Percentiles rank a stretch among this genome's conserved stretches.
Evolutionary conservation across 2,888 invertebrate genomes (phyloP).

Genomic region (Bombylius major): DNA sequence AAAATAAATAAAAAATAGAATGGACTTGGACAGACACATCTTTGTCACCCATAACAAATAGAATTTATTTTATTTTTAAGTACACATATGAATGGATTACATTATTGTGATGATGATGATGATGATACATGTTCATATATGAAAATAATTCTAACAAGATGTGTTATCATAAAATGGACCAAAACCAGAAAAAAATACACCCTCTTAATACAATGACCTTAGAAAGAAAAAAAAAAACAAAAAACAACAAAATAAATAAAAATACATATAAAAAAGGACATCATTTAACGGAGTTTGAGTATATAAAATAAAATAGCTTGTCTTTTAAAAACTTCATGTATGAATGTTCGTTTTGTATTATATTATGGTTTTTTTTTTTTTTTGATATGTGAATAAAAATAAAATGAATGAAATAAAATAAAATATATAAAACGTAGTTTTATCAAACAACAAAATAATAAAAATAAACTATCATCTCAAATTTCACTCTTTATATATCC

Average conservation of each 20-base stretch:
- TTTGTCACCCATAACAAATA: too few species aligned
- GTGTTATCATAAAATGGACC: constrained; percentile 5
- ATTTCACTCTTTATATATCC: constrained; percentile 10
- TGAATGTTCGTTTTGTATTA: neutral
- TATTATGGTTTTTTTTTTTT: too few species aligned
- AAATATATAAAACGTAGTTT: neutral
- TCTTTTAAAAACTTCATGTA: neutral
- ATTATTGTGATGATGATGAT: too few species aligned
- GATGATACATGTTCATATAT: too few species aligned
- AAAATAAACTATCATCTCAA: constrained; percentile 18
- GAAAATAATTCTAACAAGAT: too few species aligned
- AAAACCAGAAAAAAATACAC: neutral
- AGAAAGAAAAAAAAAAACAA: neutral
- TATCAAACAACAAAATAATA: constrained; percentile 5
- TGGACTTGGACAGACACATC: neutral
- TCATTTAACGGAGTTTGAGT: too few species aligned
- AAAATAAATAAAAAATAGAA: constrained; percentile 4
- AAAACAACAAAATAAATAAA: neutral
- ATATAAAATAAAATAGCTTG: too few species aligned
- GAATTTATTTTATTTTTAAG: too few species aligned
- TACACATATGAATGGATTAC: too few species aligned
- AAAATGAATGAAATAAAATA: too few species aligned
- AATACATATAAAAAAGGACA: too few species aligned
- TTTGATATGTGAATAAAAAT: too few species aligned
- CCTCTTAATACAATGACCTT: constrained; percentile 11